These are phyloP conservation scores for Megalurothrips usitatus DNA, from an alignment of 2,888 invertebrate genomes.

Conservation along the genomic window DNA sequence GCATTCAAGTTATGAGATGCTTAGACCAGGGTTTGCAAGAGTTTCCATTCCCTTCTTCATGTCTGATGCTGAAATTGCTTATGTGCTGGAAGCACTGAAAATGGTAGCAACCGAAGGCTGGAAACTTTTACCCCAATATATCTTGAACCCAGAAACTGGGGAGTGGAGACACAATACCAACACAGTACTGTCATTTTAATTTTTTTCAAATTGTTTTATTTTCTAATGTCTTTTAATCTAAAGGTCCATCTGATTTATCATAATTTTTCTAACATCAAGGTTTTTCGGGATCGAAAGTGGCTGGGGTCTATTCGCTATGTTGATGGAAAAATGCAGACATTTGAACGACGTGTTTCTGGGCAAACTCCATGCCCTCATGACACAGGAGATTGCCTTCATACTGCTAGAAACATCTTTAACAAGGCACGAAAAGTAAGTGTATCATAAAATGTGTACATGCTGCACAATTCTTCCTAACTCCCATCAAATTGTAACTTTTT, in stretches of 20 bases:
- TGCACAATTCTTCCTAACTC: neutral
- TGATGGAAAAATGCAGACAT: slow-evolving; percentile 69
- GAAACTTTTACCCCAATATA: slow-evolving; percentile 82
- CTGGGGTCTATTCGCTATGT: slow-evolving; percentile 69
- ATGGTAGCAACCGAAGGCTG: slow-evolving; percentile 86
- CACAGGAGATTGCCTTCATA: slow-evolving; percentile 70
- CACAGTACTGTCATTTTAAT: slow-evolving; percentile 46
- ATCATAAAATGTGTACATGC: neutral
- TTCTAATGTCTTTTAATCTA: neutral
- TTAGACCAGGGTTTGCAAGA: slow-evolving; percentile 81
- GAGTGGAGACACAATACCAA: slow-evolving; percentile 85
- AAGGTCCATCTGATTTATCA: neutral
- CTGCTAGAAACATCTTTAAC: slow-evolving; percentile 71
- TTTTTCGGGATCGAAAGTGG: slow-evolving; percentile 78
- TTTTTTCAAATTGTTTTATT: slow-evolving; percentile 6
- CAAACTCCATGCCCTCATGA: slow-evolving; percentile 69
- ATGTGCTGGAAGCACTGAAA: slow-evolving; percentile 75
- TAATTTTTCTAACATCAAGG: slow-evolving; percentile 40
- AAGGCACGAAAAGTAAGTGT: slow-evolving; percentile 59
- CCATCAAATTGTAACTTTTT: slow-evolving; percentile 18
- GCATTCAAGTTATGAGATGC: slow-evolving; percentile 59
- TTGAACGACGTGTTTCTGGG: slow-evolving; percentile 66
- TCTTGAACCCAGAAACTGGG: slow-evolving; percentile 80
- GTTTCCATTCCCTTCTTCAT: slow-evolving; percentile 83
- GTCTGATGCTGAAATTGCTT: slow-evolving; percentile 71